Base-by-base conservation (phyloP, 2,113 vertebrate species). In the Toxotes jaculatrix region DNA sequence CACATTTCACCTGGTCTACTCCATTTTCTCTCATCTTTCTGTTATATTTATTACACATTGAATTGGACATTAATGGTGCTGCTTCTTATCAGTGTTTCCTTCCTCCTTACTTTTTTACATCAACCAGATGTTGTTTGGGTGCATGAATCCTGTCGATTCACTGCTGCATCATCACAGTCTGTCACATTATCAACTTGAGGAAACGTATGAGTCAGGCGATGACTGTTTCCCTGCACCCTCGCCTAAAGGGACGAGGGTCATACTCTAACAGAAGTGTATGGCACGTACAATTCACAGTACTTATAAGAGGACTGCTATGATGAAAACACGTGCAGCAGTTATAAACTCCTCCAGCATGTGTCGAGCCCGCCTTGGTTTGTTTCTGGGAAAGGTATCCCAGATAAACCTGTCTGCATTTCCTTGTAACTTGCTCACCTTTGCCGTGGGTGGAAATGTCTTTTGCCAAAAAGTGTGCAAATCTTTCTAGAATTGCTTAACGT, bases 111-210 rank as follows among this genome's bases (percentile, higher is more conserved):
- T 14, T 14, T 75, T 40, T 83, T 79, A 56, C 66, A 60, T 66
- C 14, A 57, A 85, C 69, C 88, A 90, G 85, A 89, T 89, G 91
- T 89, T 91, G 73, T 79, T 87, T 67, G 66, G 77, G 82, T 76
- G 68, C 71, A 60, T 16, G 45, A 79, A 80, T 47, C 66, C 49
- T 68, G 71, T 82, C 4, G 67, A 91, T 84, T 91, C 87, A 91
- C 38, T 56, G 66, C 80, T 60, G 80, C 77, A 56, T 93, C 90
- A 89, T 88, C 83, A 47, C 73, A 65, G 78, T 77, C 5, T 21
- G 79, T 75, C 49, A 27, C 45, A 36, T 78, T 51, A 42, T 72
- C 36, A 78, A 42, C 27, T 14, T 51, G 47, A 34, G 68, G n/a
- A 73, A 67, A 63, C 3, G 21, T n/a, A 47, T 93, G 89, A 93